Percentiles rank a stretch among this genome's conserved stretches.
phyloP scores from a whole-genome alignment of 92 coral and sea anemone genomes.

The Paramuricea clavata region DNA sequence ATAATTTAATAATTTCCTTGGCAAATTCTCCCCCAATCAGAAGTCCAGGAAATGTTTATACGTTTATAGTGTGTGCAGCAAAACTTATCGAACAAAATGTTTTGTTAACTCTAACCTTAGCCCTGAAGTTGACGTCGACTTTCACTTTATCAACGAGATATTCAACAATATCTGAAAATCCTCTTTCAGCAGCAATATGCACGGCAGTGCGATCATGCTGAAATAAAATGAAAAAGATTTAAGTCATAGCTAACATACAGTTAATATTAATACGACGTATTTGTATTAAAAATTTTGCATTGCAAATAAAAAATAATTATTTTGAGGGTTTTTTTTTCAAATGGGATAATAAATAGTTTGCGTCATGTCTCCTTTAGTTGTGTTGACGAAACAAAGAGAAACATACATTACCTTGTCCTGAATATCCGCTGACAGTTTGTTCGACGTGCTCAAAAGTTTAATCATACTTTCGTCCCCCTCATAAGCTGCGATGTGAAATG shows the following conservation, averaged over 20 bases:
- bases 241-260: no score
- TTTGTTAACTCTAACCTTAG: conserved; percentile 84
- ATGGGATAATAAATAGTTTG: no score
- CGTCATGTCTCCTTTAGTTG: no score
- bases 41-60: no score
- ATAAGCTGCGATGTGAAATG: conserved; percentile 90
- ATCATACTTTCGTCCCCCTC: conserved; percentile 95
- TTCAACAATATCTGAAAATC: conserved; percentile 87
- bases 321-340: no score
- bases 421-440: conserved; percentile 42
- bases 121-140: conserved; percentile 90
- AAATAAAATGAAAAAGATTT: not conserved
- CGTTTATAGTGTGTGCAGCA: not conserved
- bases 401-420: conserved; percentile 62
- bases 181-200: conserved; percentile 94
- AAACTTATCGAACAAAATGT: not conserved
- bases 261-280: no score
- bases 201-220: conserved; percentile 96
- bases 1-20: not conserved
- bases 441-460: conserved; percentile 56
- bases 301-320: no score
- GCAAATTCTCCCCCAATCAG: no score
- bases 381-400: no score
- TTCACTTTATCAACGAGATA: conserved; percentile 89
- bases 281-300: no score